phyloP scores from a whole-genome alignment of 2,888 invertebrate genomes.

The Epistrophella euchroma region DNA sequence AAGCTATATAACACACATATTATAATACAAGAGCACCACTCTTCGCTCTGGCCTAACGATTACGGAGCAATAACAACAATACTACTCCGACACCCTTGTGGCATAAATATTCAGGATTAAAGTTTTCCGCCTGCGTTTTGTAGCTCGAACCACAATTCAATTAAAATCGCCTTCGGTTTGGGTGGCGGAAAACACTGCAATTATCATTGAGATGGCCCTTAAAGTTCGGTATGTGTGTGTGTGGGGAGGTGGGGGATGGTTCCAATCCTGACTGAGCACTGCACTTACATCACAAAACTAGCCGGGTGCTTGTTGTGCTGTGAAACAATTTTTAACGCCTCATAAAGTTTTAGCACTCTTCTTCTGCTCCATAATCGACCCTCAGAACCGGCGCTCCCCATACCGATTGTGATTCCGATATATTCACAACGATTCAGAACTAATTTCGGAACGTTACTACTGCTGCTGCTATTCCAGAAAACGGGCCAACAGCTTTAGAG shows the following conservation, averaged over 20 bases:
- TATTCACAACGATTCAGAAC: constrained; percentile 62
- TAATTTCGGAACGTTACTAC: constrained; percentile 51
- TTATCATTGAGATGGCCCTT: constrained; percentile 62
- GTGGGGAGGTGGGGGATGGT: not conserved
- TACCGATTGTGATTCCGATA: constrained; percentile 64
- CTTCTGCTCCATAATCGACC: constrained; percentile 22
- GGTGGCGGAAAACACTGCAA: constrained; percentile 46
- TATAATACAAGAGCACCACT: constrained; percentile 1
- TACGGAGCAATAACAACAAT: constrained; percentile 27
- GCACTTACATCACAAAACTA: constrained; percentile 41
- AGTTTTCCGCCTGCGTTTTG: constrained; percentile 66
- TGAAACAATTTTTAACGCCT: constrained; percentile 76
- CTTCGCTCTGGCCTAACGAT: constrained; percentile 8
- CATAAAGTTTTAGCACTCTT: constrained; percentile 70
- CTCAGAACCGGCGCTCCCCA: not conserved
- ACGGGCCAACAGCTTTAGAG: constrained; percentile 6
- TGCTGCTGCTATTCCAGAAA: constrained; percentile 8
- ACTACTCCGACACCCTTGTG: constrained; percentile 39
- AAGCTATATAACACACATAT: constrained; percentile 29
- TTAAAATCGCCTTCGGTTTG: constrained; percentile 69
- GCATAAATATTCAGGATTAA: constrained; percentile 74
- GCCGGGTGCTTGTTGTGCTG: constrained; percentile 64
- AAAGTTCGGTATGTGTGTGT: not conserved
- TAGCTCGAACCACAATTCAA: constrained; percentile 71
- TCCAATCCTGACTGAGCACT: constrained; percentile 11